Conservation (phyloP, 2,113 vertebrate species). For the Tupaia tana region DNA sequence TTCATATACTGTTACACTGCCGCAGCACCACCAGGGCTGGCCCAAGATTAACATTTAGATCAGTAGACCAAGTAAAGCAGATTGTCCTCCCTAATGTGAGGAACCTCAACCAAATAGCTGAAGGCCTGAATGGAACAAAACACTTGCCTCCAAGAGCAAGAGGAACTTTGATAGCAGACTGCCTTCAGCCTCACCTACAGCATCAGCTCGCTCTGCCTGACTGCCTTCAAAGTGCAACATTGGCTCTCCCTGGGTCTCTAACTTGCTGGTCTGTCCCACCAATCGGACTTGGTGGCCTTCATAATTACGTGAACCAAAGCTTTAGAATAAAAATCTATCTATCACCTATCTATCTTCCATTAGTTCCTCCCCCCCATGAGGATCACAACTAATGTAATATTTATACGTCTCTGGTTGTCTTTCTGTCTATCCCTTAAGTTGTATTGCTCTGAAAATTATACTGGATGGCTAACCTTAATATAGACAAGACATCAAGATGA, state of each 20-base stretch:
- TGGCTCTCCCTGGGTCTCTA: neutral
- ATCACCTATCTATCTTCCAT: neutral
- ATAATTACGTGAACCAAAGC: neutral
- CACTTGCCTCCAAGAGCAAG: neutral
- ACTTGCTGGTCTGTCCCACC: neutral
- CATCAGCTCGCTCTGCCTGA: neutral
- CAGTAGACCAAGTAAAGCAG: neutral
- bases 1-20: too few relatives aligned
- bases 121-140: constrained; percentile 5
- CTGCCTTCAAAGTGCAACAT: neutral
- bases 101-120: neutral
- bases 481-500: neutral
- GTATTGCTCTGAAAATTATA: neutral
- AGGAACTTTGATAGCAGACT: neutral
- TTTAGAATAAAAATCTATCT: neutral
- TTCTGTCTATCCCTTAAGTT: neutral
- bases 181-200: neutral
- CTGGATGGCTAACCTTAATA: neutral
- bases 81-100: neutral
- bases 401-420: neutral
- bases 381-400: neutral
- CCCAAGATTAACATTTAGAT: neutral
- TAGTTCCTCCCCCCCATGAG: too few relatives aligned
- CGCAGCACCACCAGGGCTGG: too few relatives aligned
- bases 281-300: neutral